phyloP scores from a whole-genome alignment of 2,113 vertebrate species.

The Atrichornis clamosus region DNA sequence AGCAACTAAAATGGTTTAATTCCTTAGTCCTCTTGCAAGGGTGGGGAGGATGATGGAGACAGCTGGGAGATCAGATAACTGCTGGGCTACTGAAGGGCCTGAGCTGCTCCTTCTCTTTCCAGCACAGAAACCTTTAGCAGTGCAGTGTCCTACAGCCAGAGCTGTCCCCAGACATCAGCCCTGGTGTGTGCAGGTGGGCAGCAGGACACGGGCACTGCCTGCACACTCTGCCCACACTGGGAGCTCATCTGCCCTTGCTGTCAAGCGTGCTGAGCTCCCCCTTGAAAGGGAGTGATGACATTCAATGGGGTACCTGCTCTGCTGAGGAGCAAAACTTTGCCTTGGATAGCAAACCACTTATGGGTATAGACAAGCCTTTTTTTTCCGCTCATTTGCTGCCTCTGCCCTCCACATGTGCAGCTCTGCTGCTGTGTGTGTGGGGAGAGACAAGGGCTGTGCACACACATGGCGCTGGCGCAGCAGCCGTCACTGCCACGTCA shows the following conservation, averaged over 20 bases:
- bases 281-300: not conserved
- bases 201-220: not conserved
- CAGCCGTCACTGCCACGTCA: slow-evolving; percentile 16
- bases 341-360: not conserved
- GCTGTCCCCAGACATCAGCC: not conserved
- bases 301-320: not conserved
- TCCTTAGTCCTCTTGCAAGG: not conserved
- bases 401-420: not conserved
- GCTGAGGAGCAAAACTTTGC: not conserved
- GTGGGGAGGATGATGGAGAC: not conserved
- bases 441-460: not conserved
- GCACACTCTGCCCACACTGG: rapidly evolving
- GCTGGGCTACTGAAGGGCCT: not conserved
- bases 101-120: not conserved
- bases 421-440: not conserved
- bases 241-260: not conserved
- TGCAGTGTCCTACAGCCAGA: not conserved
- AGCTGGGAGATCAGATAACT: not conserved
- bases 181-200: not conserved
- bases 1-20: not conserved
- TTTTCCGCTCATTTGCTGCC: not conserved
- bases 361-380: not conserved
- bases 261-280: not conserved
- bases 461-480: not conserved
- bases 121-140: not conserved